A percentile compares a stretch with the other conserved stretches of the same genome.
phyloP scores from a whole-genome alignment of 2,113 vertebrate species.

The Columbina picui region DNA sequence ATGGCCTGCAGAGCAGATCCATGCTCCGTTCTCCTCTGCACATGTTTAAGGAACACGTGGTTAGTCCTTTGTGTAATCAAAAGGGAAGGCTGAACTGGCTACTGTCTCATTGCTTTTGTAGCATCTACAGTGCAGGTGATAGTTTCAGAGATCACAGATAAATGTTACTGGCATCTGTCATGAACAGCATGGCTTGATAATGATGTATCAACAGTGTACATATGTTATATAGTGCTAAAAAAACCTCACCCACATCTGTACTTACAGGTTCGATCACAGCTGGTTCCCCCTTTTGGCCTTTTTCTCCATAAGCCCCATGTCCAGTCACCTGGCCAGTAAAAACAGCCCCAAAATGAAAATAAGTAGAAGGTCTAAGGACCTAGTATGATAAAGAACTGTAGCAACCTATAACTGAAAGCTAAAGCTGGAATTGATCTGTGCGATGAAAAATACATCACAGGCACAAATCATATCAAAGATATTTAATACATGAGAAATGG shows the following conservation, averaged over 20 bases:
- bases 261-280: conserved; percentile 97
- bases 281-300: conserved; percentile 95
- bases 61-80: not conserved
- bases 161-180: not conserved
- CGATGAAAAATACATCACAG: not conserved
- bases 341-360: not conserved
- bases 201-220: not conserved
- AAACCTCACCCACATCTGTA: not conserved
- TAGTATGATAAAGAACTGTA: not conserved
- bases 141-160: not conserved
- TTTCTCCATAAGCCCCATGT: conserved; percentile 85
- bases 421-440: conserved; percentile 45
- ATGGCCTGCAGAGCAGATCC: not conserved
- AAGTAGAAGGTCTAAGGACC: not conserved
- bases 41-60: not conserved
- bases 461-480: not conserved
- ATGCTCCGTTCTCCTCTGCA: not conserved
- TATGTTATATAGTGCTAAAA: not conserved
- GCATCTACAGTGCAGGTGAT: not conserved
- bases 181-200: not conserved
- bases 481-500: not conserved
- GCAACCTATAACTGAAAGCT: conserved; percentile 19
- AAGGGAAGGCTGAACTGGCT: not conserved
- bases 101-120: not conserved
- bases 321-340: conserved; percentile 81